Conservation (phyloP, 2,797 vertebrate genomes). For the Falco peregrinus region DNA sequence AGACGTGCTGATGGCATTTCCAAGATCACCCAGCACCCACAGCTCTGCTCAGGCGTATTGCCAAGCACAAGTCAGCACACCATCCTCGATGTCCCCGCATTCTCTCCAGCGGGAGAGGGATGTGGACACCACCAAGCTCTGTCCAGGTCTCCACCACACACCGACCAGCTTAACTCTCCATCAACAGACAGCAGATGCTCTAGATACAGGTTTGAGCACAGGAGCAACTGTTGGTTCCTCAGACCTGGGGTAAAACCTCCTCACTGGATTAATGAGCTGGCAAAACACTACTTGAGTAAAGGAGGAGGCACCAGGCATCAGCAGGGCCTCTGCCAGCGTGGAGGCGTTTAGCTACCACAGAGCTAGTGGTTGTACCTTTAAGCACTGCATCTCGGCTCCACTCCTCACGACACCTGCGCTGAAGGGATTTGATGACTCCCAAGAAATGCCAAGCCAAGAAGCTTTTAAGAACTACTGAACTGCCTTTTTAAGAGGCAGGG, state of each 20-base stretch:
- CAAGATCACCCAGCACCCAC: background rate
- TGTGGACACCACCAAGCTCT: background rate
- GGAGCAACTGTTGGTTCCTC: background rate
- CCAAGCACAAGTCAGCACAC: background rate
- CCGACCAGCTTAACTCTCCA: background rate
- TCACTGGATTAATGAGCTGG: background rate
- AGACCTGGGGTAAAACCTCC: background rate
- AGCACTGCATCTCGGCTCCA: fast-evolving
- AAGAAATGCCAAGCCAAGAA: background rate
- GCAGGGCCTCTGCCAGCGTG: fast-evolving
- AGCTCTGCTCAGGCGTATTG: background rate
- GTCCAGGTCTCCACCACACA: background rate
- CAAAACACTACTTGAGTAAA: background rate
- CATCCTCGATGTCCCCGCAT: background rate
- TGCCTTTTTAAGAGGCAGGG: conserved; percentile 20
- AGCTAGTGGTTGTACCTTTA: background rate
- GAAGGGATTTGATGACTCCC: background rate
- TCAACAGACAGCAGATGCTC: background rate
- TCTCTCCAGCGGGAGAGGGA: background rate
- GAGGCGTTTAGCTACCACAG: background rate
- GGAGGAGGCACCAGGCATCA: background rate
- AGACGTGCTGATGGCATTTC: background rate
- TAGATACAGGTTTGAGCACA: background rate
- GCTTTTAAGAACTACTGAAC: background rate
- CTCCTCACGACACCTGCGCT: background rate